phyloP scores from a whole-genome alignment of 2,797 vertebrate species.

The Scarus forsteni region DNA sequence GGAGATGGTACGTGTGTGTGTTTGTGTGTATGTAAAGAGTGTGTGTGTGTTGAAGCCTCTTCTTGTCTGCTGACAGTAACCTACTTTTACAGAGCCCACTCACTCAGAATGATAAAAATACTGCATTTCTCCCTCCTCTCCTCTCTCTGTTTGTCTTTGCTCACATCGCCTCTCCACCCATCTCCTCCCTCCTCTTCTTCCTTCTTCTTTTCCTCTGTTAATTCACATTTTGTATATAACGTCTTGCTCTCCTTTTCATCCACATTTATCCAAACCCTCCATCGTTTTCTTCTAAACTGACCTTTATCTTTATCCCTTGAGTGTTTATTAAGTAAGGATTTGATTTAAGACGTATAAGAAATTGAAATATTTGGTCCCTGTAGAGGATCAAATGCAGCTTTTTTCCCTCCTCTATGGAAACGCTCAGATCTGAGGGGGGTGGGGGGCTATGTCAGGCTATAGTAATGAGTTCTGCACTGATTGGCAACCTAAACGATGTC shows the following conservation, averaged over 20 bases:
- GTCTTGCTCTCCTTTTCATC: not conserved
- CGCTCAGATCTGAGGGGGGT: too few relatives aligned
- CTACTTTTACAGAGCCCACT: constrained; percentile 77
- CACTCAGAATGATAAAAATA: constrained; percentile 74
- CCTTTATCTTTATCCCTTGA: too few relatives aligned
- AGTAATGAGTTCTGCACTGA: too few relatives aligned
- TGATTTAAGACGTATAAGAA: too few relatives aligned
- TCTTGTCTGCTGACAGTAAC: constrained; percentile 73
- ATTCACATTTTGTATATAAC: not conserved
- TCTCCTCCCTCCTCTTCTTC: not conserved
- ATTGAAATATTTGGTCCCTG: too few relatives aligned
- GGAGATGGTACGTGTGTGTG: constrained; percentile 49
- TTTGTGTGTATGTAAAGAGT: constrained; percentile 31
- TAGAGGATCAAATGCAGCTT: too few relatives aligned
- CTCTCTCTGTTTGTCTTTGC: constrained; percentile 33
- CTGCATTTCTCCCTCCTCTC: constrained; percentile 55
- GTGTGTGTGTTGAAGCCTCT: constrained; percentile 27
- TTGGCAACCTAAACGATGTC: too few relatives aligned
- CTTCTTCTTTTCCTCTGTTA: constrained; percentile 1
- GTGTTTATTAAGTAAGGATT: too few relatives aligned
- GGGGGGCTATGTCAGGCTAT: too few relatives aligned
- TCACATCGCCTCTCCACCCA: not conserved
- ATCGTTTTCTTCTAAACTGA: not conserved
- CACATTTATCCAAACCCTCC: not conserved
- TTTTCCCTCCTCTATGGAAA: too few relatives aligned